These are phyloP conservation scores for Catonia carolina DNA, from an alignment of 2,888 invertebrate species.

Conservation along the genomic window DNA sequence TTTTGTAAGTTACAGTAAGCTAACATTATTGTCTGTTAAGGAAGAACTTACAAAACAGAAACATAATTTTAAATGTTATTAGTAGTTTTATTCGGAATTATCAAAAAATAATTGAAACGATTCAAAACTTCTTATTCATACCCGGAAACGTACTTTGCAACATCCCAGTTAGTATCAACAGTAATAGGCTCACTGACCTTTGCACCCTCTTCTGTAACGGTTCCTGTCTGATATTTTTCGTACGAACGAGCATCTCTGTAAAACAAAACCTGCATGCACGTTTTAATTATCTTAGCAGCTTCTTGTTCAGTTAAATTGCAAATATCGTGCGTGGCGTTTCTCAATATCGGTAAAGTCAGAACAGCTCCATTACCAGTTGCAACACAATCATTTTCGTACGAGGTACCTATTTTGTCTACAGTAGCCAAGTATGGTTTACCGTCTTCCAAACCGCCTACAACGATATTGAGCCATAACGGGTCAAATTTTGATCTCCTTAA, in stretches of 20 bases:
- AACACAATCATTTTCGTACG: constrained; percentile 76
- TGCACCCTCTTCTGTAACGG: neutral
- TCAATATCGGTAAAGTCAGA: constrained; percentile 78
- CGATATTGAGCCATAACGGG: constrained; percentile 92
- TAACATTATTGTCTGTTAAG: no score
- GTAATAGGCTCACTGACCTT: neutral
- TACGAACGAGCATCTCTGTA: constrained; percentile 87
- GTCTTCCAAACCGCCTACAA: constrained; percentile 83
- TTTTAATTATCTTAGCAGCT: constrained; percentile 59
- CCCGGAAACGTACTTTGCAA: neutral
- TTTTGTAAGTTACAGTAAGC: no score
- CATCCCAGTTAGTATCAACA: constrained; percentile 3
- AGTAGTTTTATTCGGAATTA: no score
- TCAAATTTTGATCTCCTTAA: constrained; percentile 86
- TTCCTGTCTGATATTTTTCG: constrained; percentile 47
- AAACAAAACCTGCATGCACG: constrained; percentile 82
- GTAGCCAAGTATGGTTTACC: constrained; percentile 74
- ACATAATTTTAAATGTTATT: no score
- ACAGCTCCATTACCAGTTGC: constrained; percentile 89
- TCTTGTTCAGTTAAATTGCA: constrained; percentile 47
- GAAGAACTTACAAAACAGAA: no score
- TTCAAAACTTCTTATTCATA: no score
- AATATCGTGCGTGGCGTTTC: constrained; percentile 62
- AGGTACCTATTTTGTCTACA: constrained; percentile 90
- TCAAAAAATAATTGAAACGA: no score